These are phyloP conservation scores for Eristalis pertinax DNA, from an alignment of 2,888 invertebrate genomes.

Conservation along the genomic window DNA sequence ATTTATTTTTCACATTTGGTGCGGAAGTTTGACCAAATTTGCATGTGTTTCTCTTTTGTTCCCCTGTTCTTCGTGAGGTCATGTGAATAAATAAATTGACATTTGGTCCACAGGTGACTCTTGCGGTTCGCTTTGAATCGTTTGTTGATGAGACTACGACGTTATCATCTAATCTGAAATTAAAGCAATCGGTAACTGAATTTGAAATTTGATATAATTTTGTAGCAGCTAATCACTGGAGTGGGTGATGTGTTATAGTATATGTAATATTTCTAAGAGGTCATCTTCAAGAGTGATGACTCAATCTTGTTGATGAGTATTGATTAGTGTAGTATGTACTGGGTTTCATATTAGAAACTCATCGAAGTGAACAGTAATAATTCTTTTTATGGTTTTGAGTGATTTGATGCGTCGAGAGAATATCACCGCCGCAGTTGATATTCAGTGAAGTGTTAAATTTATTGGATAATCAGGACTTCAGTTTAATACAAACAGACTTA, in stretches of 20 bases:
- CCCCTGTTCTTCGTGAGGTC: neutral
- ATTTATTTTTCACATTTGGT: constrained; percentile 34
- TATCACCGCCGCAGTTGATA: neutral
- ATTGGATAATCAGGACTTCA: constrained; percentile 27
- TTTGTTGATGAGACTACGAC: neutral
- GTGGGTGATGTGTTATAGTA: neutral
- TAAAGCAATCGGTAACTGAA: constrained; percentile 52
- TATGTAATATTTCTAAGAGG: neutral
- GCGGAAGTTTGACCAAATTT: constrained; percentile 39
- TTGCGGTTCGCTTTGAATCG: constrained; percentile 19
- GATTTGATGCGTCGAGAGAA: neutral
- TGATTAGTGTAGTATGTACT: constrained; percentile 47
- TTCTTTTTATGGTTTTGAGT: constrained; percentile 8
- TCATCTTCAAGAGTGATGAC: constrained; percentile 61
- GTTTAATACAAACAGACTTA: constrained; percentile 27
- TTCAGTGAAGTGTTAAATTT: constrained; percentile 22
- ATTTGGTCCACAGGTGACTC: constrained; percentile 30
- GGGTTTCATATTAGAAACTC: neutral
- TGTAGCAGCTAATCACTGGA: constrained; percentile 35
- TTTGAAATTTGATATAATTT: constrained; percentile 64
- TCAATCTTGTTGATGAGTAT: constrained; percentile 55
- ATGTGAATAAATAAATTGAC: neutral
- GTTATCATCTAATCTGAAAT: constrained; percentile 19
- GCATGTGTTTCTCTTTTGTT: constrained; percentile 5
- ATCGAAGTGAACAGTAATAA: neutral